Conservation (phyloP, 2,888 invertebrate species). For the Exocentrus adspersus region DNA sequence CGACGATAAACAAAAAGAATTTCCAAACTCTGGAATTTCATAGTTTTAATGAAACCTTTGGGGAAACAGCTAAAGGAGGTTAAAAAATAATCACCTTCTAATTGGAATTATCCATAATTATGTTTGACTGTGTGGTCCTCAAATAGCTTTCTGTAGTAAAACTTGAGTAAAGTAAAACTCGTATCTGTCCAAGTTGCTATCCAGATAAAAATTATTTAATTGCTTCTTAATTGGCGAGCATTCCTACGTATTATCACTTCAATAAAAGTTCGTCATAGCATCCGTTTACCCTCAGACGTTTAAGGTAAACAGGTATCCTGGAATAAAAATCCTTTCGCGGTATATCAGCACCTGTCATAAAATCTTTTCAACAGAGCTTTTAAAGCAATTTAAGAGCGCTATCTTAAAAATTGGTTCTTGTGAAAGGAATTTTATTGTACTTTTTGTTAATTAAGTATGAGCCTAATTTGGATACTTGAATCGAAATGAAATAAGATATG, state of each 20-base stretch:
- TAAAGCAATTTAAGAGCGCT: not conserved
- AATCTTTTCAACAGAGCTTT: not conserved
- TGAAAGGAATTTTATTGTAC: too few relatives aligned
- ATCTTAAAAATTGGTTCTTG: too few relatives aligned
- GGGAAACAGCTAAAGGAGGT: not conserved
- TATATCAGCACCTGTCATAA: not conserved
- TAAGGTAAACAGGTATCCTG: not conserved
- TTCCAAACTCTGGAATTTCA: too few relatives aligned
- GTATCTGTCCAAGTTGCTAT: not conserved
- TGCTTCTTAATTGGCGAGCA: constrained; percentile 25
- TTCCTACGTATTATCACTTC: constrained; percentile 13
- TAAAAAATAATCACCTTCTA: not conserved
- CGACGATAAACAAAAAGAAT: not conserved
- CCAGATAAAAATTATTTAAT: constrained; percentile 28
- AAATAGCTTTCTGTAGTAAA: not conserved
- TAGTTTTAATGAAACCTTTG: too few relatives aligned
- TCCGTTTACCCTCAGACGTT: not conserved
- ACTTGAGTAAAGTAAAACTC: not conserved
- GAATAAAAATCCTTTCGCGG: not conserved
- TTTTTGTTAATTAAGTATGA: too few relatives aligned
- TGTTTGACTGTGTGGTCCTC: constrained; percentile 11
- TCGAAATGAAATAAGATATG: too few relatives aligned
- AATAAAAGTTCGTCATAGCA: constrained; percentile 3
- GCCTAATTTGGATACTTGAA: too few relatives aligned
- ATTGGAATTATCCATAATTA: not conserved